A percentile compares a stretch with the other conserved stretches of the same genome.
Evolutionary conservation across 2,888 invertebrate species (phyloP).

Genomic region (Itoplectis maculator): DNA sequence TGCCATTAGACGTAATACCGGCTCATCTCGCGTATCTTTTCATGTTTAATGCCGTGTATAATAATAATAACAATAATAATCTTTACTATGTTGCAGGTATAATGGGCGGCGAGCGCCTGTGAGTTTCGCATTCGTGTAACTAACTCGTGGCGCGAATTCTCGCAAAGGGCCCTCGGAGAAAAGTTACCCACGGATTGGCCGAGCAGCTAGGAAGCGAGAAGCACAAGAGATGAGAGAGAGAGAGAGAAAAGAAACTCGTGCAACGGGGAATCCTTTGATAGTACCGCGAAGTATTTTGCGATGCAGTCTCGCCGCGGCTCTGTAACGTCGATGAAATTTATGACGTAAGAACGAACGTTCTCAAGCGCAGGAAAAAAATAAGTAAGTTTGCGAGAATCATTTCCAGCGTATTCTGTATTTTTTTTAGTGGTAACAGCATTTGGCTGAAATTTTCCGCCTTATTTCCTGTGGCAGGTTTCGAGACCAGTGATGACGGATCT

Average conservation of each 20-base stretch:
- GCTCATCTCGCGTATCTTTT: slow-evolving; percentile 46
- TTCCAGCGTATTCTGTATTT: too few species aligned
- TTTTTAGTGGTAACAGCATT: too few species aligned
- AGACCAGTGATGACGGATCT: slow-evolving; percentile 50
- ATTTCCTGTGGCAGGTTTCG: slow-evolving; percentile 1
- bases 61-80: slow-evolving; percentile 43
- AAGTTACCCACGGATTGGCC: background rate
- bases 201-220: too few species aligned
- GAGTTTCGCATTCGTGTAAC: slow-evolving; percentile 27
- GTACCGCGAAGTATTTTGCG: slow-evolving; percentile 49
- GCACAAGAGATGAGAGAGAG: too few species aligned
- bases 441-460: too few species aligned
- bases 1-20: slow-evolving; percentile 46
- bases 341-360: slow-evolving; percentile 32
- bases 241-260: slow-evolving; percentile 51
- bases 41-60: slow-evolving; percentile 34
- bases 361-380: slow-evolving; percentile 33
- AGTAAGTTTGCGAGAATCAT: too few species aligned
- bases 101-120: slow-evolving; percentile 16
- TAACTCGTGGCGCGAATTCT: slow-evolving; percentile 28
- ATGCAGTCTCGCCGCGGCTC: slow-evolving; percentile 18
- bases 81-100: slow-evolving; percentile 21
- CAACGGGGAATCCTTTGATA: slow-evolving; percentile 56
- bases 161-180: slow-evolving; percentile 7
- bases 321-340: slow-evolving; percentile 42